Base-by-base conservation (phyloP, 2,113 vertebrate species). In the Gorsachius goisagi region DNA sequence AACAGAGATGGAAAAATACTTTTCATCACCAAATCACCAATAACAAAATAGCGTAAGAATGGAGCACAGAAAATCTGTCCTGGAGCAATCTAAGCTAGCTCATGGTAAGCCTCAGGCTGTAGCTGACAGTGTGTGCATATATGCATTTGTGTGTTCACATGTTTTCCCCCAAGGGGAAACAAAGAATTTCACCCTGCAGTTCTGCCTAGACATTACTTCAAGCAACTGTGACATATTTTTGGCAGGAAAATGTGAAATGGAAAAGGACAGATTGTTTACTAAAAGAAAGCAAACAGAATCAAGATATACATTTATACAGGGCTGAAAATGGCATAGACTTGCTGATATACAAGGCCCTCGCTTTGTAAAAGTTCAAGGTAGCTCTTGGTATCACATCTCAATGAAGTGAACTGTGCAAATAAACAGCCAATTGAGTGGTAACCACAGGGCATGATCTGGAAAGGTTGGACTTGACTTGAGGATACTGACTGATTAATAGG, bases 381-480 rank as follows among this genome's bases (percentile, higher is more conserved):
- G 47, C 28, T 93, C 56, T 37, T 8, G 35, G 68, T 62, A 44
- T 49, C 39, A 37, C 69, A 72, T 45, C 77, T 93, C 95, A 94
- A 92, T 69, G 69, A 96, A 87, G 73, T 37, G 80, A 96, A 82
- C 89, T 53, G 58, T 91, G 58, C 41, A 89, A 91, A 92, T 83
- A 91, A 96, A 87, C 67, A 95, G 12, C 37, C 84, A 91, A 47
- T 88, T 59, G 58, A 88, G 41, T 76, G 27, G 45, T 88, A 95
- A 87, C 86, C 66, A 83, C 53, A 72, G 90, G 96, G 66, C 87
- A 82, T 71, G 74, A 37, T 92, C 52, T 85, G 74, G 45, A 95
- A 90, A 97, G 89, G 95, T 93, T 85, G 94, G 62, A 82, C 69
- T 85, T 96, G 89, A 73, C 94, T 95, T 68, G 67, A 95, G 94